Conservation (phyloP, 2,888 invertebrate species). For the Lapara coniferarum region DNA sequence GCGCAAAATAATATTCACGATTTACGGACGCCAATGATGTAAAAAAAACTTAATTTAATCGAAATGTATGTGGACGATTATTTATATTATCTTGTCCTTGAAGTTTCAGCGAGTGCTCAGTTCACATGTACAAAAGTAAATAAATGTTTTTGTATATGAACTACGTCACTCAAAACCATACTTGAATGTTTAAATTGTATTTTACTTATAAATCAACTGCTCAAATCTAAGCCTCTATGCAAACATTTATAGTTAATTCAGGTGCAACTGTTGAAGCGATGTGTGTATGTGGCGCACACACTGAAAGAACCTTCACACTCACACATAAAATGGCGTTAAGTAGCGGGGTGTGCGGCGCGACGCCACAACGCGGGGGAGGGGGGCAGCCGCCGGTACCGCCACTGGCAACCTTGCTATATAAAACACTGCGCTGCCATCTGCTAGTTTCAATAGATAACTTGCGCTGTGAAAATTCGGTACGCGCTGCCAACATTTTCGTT, state of each 20-base stretch:
- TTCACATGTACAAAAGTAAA: background rate
- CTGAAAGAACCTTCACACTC: constrained; percentile 40
- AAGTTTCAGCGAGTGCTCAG: background rate
- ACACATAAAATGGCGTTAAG: constrained; percentile 41
- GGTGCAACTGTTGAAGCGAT: constrained; percentile 47
- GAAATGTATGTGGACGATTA: too few relatives aligned
- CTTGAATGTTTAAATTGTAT: constrained; percentile 34
- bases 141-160: background rate
- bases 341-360: constrained; percentile 40
- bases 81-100: background rate
- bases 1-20: background rate
- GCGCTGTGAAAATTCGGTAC: constrained; percentile 74
- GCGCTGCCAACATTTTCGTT: constrained; percentile 72
- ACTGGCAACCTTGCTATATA: constrained; percentile 73
- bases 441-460: constrained; percentile 82
- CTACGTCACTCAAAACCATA: background rate
- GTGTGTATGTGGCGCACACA: constrained; percentile 54
- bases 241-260: constrained; percentile 57
- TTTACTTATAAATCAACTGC: constrained; percentile 6
- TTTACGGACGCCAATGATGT: too few relatives aligned
- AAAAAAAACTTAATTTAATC: too few relatives aligned
- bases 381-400: constrained; percentile 52
- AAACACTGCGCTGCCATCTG: constrained; percentile 82
- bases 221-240: constrained; percentile 37
- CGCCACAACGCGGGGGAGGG: constrained; percentile 39